A percentile compares a stretch with the other conserved stretches of the same genome.
Conservation (phyloP, 2,797 vertebrate species). For the Tokudaia tokunoshimensis region DNA sequence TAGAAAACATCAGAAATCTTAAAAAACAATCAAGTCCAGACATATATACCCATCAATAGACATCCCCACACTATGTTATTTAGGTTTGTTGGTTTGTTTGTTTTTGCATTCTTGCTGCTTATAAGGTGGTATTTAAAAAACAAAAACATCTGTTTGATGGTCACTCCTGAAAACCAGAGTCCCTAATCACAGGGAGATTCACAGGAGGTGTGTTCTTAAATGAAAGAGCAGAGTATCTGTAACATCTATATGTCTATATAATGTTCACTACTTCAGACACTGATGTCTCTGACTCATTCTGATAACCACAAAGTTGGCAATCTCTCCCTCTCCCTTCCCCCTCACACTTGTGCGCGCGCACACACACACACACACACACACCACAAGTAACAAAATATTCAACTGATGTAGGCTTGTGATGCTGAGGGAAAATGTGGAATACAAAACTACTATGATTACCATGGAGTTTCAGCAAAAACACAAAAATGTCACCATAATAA, state of each 20-base stretch:
- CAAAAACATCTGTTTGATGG: not conserved
- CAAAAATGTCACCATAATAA: not conserved
- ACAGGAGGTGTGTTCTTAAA: not conserved
- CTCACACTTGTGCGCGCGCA: not conserved
- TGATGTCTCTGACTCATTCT: slow-evolving; percentile 35
- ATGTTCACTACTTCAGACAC: not conserved
- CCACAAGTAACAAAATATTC: not conserved
- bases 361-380: not conserved
- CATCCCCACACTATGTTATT: not conserved
- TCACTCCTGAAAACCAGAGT: not conserved
- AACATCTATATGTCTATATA: not conserved
- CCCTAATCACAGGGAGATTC: slow-evolving; percentile 30
- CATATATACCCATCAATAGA: not conserved
- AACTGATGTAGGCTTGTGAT: not conserved
- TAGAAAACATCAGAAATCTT: slow-evolving; percentile 50
- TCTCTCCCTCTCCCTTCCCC: not conserved
- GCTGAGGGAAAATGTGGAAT: not conserved
- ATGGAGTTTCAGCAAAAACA: slow-evolving; percentile 54
- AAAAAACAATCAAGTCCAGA: not conserved
- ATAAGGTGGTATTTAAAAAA: not conserved
- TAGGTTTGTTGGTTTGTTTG: not conserved
- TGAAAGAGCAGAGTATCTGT: not conserved
- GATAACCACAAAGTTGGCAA: slow-evolving; percentile 42
- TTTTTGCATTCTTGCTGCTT: not conserved
- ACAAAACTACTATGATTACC: not conserved